Percentiles rank a stretch among this genome's conserved stretches.
These are phyloP conservation scores for Acanthurus lineatus DNA, from an alignment of 2,797 vertebrate genomes.

Conservation along the genomic window DNA sequence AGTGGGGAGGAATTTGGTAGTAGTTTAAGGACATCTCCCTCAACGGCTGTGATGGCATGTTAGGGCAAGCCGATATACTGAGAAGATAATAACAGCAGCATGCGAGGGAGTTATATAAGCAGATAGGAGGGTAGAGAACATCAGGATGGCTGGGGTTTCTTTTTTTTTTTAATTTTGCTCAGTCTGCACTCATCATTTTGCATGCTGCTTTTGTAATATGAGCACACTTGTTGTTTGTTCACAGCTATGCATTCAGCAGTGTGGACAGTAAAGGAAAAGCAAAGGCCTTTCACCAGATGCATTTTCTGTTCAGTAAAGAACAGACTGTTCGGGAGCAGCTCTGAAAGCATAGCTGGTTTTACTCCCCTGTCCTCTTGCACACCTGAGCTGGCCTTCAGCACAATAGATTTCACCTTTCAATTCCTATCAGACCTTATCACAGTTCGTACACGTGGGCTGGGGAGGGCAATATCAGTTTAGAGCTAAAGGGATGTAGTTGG, in stretches of 20 bases:
- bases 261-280: conserved; percentile 17
- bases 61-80: conserved; percentile 36
- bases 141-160: conserved; percentile 42
- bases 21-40: conserved; percentile 28
- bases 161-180: conserved; percentile 36
- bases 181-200: conserved; percentile 28
- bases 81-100: conserved; percentile 59
- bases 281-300: conserved; percentile 10
- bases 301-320: conserved; percentile 30
- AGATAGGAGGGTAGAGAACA: conserved; percentile 36
- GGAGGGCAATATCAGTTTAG: conserved; percentile 44
- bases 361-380: conserved; percentile 34
- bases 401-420: conserved; percentile 63
- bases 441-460: conserved; percentile 13
- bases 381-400: conserved; percentile 58
- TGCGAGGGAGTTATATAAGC: conserved; percentile 69
- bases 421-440: conserved; percentile 60
- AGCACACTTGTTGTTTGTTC: conserved; percentile 30
- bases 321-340: neutral
- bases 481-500: conserved; percentile 48
- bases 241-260: conserved; percentile 11
- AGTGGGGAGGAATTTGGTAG: conserved; percentile 38
- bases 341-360: conserved; percentile 12
- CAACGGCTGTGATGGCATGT: conserved; percentile 31
- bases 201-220: conserved; percentile 28